Conservation (phyloP, 1,140 invertebrate species). For the Drosophila guanche region DNA sequence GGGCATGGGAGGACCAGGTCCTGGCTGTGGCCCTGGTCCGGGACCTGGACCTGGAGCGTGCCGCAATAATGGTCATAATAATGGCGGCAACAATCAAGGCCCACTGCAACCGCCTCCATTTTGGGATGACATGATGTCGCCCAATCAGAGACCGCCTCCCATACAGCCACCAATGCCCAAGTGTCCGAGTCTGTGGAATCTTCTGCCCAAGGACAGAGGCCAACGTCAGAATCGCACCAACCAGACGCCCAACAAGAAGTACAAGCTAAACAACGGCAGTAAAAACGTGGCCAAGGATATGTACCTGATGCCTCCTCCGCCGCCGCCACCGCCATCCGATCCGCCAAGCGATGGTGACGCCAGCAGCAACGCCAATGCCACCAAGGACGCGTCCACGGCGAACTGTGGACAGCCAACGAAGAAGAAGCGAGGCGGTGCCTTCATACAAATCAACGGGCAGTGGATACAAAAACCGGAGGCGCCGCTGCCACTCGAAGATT, state of each 20-base stretch:
- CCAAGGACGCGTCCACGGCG: background rate
- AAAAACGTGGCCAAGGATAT: constrained; percentile 29
- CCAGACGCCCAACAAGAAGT: constrained; percentile 53
- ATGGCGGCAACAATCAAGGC: constrained; percentile 24
- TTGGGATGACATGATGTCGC: constrained; percentile 76
- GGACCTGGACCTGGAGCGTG: background rate
- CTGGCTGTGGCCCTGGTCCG: constrained; percentile 12
- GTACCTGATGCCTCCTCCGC: constrained; percentile 65
- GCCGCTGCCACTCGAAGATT: constrained; percentile 57
- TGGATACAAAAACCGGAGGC: constrained; percentile 71
- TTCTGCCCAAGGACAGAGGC: constrained; percentile 57
- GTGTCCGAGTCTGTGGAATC: constrained; percentile 67
- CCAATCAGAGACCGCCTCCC: constrained; percentile 49
- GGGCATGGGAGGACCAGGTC: constrained; percentile 11
- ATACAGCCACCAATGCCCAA: constrained; percentile 73
- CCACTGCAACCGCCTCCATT: constrained; percentile 66
- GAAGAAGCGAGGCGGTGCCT: constrained; percentile 59
- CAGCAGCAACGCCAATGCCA: background rate
- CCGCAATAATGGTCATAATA: constrained; percentile 2
- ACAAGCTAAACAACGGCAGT: constrained; percentile 23
- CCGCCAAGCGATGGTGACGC: background rate
- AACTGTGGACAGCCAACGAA: constrained; percentile 36
- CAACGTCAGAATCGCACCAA: constrained; percentile 22
- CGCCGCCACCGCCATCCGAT: constrained; percentile 21
- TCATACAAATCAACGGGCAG: constrained; percentile 60